A percentile compares a stretch with the other conserved stretches of the same genome.
These are phyloP conservation scores for Bursaphelenchus mucronatus DNA, from an alignment of 1,140 invertebrate genomes.

Conservation along the genomic window DNA sequence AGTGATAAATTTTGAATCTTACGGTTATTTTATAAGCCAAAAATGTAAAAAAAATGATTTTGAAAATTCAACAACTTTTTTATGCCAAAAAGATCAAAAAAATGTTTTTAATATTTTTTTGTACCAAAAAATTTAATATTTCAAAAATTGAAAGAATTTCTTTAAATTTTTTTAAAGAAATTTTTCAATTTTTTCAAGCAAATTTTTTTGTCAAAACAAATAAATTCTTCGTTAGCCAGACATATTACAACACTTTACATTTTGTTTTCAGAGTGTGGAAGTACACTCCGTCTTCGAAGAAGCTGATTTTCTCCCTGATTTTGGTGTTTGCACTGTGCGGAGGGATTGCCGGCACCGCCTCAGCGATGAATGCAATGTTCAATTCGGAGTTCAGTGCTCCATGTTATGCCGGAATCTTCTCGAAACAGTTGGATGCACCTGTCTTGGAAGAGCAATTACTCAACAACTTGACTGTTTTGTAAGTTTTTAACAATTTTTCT, in stretches of 20 bases:
- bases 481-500: no score
- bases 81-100: no score
- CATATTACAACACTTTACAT: conserved; percentile 4
- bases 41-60: no score
- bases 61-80: no score
- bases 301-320: conserved; percentile 40
- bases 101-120: no score
- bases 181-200: conserved; percentile 9
- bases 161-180: no score
- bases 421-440: conserved; percentile 7
- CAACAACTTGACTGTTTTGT: no score
- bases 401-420: conserved; percentile 47
- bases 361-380: conserved; percentile 44
- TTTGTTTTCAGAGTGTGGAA: conserved; percentile 37
- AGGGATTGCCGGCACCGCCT: conserved; percentile 48
- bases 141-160: no score
- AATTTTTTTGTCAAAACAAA: not conserved
- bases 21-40: not conserved
- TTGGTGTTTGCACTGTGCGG: conserved; percentile 50
- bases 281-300: conserved; percentile 29
- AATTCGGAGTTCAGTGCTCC: conserved; percentile 51
- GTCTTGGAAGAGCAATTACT: not conserved
- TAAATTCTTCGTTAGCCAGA: not conserved
- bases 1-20: not conserved
- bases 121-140: no score